Conservation (phyloP, 2,797 vertebrate genomes). For the Falco peregrinus region DNA sequence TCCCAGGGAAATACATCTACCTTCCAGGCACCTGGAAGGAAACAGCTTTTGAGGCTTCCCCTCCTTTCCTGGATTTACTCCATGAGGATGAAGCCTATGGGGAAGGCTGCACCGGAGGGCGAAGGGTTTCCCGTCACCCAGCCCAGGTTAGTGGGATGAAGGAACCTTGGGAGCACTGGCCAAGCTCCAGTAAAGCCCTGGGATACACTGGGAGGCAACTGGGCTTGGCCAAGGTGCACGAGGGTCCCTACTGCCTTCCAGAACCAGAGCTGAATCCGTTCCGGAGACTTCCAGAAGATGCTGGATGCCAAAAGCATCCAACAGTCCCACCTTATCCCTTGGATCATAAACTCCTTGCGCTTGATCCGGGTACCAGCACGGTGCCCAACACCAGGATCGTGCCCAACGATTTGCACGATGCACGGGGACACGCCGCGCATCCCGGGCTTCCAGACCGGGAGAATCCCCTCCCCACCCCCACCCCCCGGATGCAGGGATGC, state of each 20-base stretch:
- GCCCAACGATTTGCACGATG: too few species aligned
- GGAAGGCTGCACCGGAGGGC: fast-evolving
- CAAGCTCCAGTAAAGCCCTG: not conserved
- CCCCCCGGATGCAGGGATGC: not conserved
- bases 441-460: not conserved
- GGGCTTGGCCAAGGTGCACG: not conserved
- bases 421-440: not conserved
- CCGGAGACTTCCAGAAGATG: not conserved
- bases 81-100: fast-evolving
- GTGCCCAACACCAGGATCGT: not conserved
- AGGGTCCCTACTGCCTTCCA: not conserved
- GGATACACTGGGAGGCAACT: not conserved
- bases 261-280: fast-evolving
- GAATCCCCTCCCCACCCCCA: fast-evolving
- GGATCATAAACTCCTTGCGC: too few species aligned
- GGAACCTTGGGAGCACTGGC: too few species aligned
- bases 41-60: too few species aligned
- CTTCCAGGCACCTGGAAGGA: too few species aligned
- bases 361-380: not conserved
- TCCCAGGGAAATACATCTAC: too few species aligned
- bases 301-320: not conserved
- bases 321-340: not conserved
- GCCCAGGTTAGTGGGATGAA: too few species aligned
- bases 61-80: not conserved
- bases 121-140: not conserved